These are phyloP conservation scores for Meleagris gallopavo DNA, from an alignment of 2,113 vertebrate species.

Conservation along the genomic window DNA sequence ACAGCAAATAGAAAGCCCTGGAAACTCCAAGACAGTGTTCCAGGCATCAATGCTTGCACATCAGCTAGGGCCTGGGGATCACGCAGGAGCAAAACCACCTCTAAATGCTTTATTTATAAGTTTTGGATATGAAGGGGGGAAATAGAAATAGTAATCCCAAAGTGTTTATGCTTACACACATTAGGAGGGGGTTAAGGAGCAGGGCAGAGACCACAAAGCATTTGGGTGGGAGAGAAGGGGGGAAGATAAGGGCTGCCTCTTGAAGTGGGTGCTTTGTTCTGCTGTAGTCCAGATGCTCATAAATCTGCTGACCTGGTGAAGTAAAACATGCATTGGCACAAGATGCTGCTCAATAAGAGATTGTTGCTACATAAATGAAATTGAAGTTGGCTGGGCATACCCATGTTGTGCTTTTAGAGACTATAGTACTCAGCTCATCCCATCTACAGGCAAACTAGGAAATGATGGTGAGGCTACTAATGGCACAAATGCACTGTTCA, in stretches of 20 bases:
- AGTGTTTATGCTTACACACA: background rate
- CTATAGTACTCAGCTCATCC: background rate
- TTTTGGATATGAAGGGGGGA: background rate
- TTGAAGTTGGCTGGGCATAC: background rate
- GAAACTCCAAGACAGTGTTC: no score
- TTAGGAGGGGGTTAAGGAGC: background rate
- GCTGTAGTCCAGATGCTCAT: background rate
- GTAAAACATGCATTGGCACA: background rate
- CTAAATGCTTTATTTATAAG: background rate
- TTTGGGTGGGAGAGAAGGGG: background rate
- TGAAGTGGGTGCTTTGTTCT: background rate
- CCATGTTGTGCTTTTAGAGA: background rate
- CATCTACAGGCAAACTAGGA: background rate
- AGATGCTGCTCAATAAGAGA: background rate
- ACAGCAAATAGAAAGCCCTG: no score
- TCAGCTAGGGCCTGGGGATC: no score
- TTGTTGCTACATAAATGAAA: background rate
- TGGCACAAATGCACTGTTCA: background rate
- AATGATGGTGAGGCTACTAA: background rate
- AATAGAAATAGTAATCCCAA: accelerated
- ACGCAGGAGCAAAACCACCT: no score
- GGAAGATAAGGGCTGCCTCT: background rate
- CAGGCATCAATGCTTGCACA: no score
- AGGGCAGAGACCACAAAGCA: background rate
- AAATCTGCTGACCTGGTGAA: background rate